Base-by-base conservation (phyloP, 2,113 vertebrate genomes). In the Lophotis ruficrista region DNA sequence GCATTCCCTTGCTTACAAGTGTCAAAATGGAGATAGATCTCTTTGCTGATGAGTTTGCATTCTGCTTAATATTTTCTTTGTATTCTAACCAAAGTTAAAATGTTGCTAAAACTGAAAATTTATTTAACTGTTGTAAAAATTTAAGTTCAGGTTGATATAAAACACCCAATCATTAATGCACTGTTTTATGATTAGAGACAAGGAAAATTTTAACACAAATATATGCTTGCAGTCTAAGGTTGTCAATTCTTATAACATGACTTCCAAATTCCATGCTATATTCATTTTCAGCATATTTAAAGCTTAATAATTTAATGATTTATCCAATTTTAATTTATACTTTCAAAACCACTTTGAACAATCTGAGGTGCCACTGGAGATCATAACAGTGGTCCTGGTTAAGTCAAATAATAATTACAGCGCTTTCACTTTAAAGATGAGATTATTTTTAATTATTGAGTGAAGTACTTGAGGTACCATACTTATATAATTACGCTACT, bases 361-460 rank as follows among this genome's bases (percentile, higher is more conserved):
- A 97, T 94, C 61, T 94, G 93, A 98, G 95, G 96, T 98, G 97
- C 95, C 97, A 97, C 89, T 96, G 93, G 96, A 98, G 97, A 97
- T 97, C 95, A 97, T 96, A 97, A 97, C 93, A 98, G 96, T 97
- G 97, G 98, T 97, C 96, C 84, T 97, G 93, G 95, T 96, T 97
- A 98, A 98, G 97, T 98, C 98, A 98, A 97, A 98, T 93, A 98
- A 96, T 97, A 98, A 98, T 98, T 98, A 97, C 7, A 95, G 96
- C 92, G 86, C 96, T 98, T 98, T 98, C 96, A 97, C 97, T 98
- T 98, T 98, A 97, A 97, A 98, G 97, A 97, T 96, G 94, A 98
- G 97, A 98, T 98, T 97, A 98, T 98, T 98, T 98, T 98, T 97
- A 98, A 98, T 98, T 98, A 98, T 98, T 98, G 96, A 98, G 97